phyloP scores from a whole-genome alignment of 2,113 vertebrate genomes.

The Anhinga rufa region DNA sequence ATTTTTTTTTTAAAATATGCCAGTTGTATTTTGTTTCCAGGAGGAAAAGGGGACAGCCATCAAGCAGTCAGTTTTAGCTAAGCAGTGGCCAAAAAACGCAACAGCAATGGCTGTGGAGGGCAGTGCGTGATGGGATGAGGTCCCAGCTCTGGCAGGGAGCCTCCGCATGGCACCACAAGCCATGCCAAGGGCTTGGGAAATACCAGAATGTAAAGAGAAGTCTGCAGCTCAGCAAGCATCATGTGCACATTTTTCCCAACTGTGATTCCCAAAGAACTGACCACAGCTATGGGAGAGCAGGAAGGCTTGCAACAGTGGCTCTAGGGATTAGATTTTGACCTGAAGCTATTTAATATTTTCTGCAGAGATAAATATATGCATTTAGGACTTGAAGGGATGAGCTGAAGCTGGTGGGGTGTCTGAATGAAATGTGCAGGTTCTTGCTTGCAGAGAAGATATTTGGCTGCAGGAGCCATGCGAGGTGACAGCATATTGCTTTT shows the following conservation, averaged over 20 bases:
- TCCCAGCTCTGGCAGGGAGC: neutral
- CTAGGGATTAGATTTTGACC: neutral
- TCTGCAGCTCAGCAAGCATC: neutral
- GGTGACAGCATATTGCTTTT: neutral
- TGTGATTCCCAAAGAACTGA: neutral
- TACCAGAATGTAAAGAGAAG: neutral
- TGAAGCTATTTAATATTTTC: neutral
- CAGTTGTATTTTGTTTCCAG: neutral
- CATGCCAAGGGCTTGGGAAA: neutral
- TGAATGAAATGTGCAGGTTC: accelerated
- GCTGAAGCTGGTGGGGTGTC: neutral
- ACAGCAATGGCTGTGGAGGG: neutral
- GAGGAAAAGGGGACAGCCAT: neutral
- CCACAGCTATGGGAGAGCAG: neutral
- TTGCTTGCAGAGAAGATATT: neutral
- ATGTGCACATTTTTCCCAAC: neutral
- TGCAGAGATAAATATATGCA: neutral
- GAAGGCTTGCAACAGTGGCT: neutral
- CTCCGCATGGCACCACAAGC: neutral
- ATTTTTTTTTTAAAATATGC: neutral
- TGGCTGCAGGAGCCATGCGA: neutral
- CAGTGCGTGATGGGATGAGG: neutral
- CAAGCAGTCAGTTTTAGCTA: neutral
- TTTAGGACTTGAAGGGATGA: neutral
- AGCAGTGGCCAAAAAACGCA: neutral